A percentile compares a stretch with the other conserved stretches of the same genome.
Conservation (phyloP, 2,113 vertebrate genomes). For the Rhipidura dahli region DNA sequence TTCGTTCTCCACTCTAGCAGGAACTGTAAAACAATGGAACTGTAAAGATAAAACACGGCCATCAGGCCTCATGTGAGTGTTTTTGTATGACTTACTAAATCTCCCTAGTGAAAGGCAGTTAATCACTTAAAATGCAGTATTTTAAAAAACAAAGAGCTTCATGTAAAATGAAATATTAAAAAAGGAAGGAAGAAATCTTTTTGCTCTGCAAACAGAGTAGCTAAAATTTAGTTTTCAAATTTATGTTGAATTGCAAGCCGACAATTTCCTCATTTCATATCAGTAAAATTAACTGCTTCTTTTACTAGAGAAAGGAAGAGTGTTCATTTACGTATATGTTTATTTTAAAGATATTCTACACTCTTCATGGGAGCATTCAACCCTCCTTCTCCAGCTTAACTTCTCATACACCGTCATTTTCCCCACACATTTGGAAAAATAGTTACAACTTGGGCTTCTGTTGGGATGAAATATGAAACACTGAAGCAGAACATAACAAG, state of each 20-base stretch:
- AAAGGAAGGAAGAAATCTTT: neutral
- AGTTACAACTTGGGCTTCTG: neutral
- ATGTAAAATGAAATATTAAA: neutral
- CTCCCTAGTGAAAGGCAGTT: neutral
- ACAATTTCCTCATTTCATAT: neutral
- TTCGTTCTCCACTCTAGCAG: neutral
- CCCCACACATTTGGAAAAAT: neutral
- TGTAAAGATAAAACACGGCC: neutral
- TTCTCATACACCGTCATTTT: neutral
- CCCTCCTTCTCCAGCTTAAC: neutral
- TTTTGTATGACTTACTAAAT: neutral
- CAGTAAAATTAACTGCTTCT: neutral
- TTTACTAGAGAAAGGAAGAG: neutral
- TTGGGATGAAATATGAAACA: neutral
- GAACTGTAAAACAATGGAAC: neutral
- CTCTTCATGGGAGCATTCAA: neutral
- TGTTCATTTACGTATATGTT: neutral
- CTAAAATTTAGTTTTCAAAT: neutral
- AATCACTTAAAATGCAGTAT: neutral
- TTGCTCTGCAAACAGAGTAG: neutral
- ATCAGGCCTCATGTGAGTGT: neutral
- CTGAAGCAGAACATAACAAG: neutral
- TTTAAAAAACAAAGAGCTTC: neutral
- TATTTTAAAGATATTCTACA: neutral
- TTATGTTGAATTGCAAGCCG: neutral